Evolutionary conservation across 2,797 vertebrate genomes (phyloP).

Genomic region (Sciurus carolinensis): DNA sequence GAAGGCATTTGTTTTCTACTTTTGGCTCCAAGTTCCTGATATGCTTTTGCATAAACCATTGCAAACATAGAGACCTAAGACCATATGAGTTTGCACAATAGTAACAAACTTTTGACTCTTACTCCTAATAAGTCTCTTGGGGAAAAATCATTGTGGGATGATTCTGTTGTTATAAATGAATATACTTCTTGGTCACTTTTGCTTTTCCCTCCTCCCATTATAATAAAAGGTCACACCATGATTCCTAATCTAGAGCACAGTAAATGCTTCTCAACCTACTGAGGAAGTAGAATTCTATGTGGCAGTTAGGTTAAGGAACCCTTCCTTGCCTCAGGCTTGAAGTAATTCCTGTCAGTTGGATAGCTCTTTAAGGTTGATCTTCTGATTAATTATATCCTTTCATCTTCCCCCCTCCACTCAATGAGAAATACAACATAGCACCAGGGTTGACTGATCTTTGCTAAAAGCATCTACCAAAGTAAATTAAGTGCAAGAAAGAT

Average conservation of each 20-base stretch:
- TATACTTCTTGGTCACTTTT: not conserved
- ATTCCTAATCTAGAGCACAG: slow-evolving; percentile 51
- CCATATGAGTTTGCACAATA: not conserved
- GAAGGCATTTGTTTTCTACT: slow-evolving; percentile 48
- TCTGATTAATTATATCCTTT: slow-evolving; percentile 53
- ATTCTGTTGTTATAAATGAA: not conserved
- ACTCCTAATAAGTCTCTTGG: not conserved
- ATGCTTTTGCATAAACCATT: not conserved
- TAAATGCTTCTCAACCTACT: not conserved
- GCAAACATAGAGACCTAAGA: not conserved
- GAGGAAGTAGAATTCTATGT: not conserved
- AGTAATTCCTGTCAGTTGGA: not conserved
- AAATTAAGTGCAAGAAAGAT: slow-evolving; percentile 61
- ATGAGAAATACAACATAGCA: not conserved
- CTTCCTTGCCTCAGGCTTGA: not conserved
- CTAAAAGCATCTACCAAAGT: slow-evolving; percentile 56
- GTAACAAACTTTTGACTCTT: not conserved
- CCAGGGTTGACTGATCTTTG: slow-evolving; percentile 19
- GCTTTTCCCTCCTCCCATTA: not conserved
- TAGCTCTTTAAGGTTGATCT: not conserved
- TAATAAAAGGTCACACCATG: slow-evolving; percentile 24
- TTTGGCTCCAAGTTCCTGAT: not conserved
- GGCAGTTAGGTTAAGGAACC: slow-evolving; percentile 8
- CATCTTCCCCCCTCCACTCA: slow-evolving; percentile 50
- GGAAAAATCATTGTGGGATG: not conserved